Evolutionary conservation across 2,113 vertebrate species (phyloP).

Genomic region (Anthoscopus minutus): DNA sequence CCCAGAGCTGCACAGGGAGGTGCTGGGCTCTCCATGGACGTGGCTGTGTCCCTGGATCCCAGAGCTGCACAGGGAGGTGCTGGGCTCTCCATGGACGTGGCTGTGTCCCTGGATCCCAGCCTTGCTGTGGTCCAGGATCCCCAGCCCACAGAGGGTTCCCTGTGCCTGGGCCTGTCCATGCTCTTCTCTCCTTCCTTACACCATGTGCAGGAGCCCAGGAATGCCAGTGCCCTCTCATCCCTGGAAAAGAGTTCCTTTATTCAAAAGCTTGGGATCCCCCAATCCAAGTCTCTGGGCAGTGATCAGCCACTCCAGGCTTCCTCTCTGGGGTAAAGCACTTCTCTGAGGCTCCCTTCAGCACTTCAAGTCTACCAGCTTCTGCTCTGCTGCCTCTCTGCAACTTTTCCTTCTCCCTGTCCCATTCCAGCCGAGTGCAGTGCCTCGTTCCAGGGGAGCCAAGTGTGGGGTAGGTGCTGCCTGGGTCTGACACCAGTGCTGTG

Average conservation of each 20-base stretch:
- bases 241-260: not conserved
- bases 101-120: not conserved
- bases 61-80: no score
- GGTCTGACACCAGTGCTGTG: rapidly evolving
- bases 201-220: not conserved
- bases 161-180: not conserved
- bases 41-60: not conserved
- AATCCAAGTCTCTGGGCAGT: rapidly evolving
- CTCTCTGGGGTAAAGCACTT: not conserved
- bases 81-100: no score
- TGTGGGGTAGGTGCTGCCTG: not conserved
- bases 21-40: rapidly evolving
- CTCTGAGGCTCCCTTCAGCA: not conserved
- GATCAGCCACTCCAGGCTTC: rapidly evolving
- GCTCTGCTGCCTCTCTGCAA: not conserved
- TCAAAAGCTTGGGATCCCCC: not conserved
- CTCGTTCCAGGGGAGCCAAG: rapidly evolving
- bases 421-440: rapidly evolving
- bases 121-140: no score
- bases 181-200: rapidly evolving
- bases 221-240: not conserved
- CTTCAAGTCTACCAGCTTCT: rapidly evolving
- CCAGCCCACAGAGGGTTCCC: not conserved
- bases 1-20: not conserved
- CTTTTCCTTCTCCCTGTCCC: not conserved